Evolutionary conservation across 2,888 invertebrate genomes (phyloP).

Genomic region (Eurois occulta): DNA sequence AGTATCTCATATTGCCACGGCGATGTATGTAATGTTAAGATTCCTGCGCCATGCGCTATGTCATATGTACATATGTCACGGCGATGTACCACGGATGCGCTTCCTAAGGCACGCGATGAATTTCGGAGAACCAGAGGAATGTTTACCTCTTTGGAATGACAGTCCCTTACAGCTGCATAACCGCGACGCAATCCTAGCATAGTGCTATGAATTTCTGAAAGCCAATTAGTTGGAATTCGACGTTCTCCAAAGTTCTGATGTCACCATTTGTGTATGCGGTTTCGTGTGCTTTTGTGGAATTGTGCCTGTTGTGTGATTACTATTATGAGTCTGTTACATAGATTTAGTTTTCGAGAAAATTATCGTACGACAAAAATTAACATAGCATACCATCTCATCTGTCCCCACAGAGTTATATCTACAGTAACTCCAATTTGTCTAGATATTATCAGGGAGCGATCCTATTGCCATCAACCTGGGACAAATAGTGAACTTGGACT

Average conservation of each 20-base stretch:
- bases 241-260: not conserved
- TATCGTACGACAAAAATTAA: not conserved
- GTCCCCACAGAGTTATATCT: not conserved
- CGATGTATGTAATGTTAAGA: not conserved
- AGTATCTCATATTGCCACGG: constrained; percentile 9
- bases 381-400: not conserved
- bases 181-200: constrained; percentile 1
- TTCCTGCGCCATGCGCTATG: constrained; percentile 3
- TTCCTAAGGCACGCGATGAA: not conserved
- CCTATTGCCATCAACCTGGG: not conserved
- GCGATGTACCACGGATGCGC: constrained; percentile 4
- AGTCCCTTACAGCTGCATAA: not conserved
- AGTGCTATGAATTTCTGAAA: constrained; percentile 8
- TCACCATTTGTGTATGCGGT: not conserved
- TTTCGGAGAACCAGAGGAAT: not conserved
- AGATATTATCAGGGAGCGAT: not conserved
- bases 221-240: constrained; percentile 12
- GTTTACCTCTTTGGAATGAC: constrained; percentile 11
- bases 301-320: not conserved
- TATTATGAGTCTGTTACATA: not conserved
- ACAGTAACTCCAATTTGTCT: not conserved
- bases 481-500: not conserved
- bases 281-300: not conserved
- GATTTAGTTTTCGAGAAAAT: not conserved
- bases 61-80: constrained; percentile 16